These are phyloP conservation scores for Hydractinia symbiolongicarpus DNA, from an alignment of 30 jellyfish, hydroid and myxozoan genomes.

Conservation along the genomic window DNA sequence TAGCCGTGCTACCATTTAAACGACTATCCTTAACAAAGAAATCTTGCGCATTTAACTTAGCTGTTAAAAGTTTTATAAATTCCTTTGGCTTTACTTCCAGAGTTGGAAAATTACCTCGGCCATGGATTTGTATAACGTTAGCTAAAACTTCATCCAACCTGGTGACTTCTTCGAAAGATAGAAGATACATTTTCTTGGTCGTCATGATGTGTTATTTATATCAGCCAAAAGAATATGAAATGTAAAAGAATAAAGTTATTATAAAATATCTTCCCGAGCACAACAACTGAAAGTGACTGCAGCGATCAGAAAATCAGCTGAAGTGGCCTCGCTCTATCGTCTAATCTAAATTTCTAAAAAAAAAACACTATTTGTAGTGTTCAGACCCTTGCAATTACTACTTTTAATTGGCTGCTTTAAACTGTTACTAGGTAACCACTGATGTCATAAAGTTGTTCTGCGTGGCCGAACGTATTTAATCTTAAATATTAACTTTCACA, in stretches of 20 bases:
- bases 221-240: neutral
- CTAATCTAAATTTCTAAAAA: constrained; percentile 10
- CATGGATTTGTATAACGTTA: constrained; percentile 80
- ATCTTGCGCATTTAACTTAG: constrained; percentile 63
- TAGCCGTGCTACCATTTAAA: constrained; percentile 94
- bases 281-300: neutral
- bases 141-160: constrained; percentile 82
- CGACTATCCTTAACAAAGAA: constrained; percentile 69
- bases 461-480: neutral
- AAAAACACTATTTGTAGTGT: constrained; percentile 5
- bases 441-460: neutral
- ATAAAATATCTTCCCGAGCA: neutral
- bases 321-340: constrained; percentile 33
- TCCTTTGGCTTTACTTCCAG: constrained; percentile 80
- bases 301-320: constrained; percentile 31
- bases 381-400: constrained; percentile 5
- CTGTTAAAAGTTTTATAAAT: constrained; percentile 62
- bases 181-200: constrained; percentile 49
- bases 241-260: neutral
- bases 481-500: no score
- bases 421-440: constrained; percentile 9
- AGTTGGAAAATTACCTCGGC: constrained; percentile 98
- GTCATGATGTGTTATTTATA: neutral
- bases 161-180: constrained; percentile 77
- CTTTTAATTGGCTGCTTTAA: neutral